phyloP scores from a whole-genome alignment of 2,888 invertebrate species.

The Sarcophaga rosellei region DNA sequence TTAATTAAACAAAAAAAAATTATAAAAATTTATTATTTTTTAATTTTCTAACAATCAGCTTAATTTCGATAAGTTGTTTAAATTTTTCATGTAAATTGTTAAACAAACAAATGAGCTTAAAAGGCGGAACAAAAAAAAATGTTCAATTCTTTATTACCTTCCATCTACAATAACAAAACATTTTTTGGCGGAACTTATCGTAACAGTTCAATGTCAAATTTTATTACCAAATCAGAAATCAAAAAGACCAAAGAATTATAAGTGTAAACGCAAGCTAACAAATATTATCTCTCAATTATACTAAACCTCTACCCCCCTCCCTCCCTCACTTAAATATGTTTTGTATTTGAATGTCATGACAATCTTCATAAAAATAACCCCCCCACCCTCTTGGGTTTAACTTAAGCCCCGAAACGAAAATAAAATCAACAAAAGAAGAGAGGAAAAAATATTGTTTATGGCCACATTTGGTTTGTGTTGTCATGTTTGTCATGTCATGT shows the following conservation, averaged over 20 bases:
- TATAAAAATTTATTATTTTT: too few relatives aligned
- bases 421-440: neutral
- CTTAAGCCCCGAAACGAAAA: neutral
- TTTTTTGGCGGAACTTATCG: neutral
- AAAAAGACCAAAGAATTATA: neutral
- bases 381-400: too few relatives aligned
- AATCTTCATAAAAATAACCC: too few relatives aligned
- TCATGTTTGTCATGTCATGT: slow-evolving; percentile 27
- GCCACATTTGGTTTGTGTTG: slow-evolving; percentile 24
- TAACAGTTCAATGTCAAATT: neutral
- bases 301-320: too few relatives aligned
- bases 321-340: too few relatives aligned
- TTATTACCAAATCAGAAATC: neutral
- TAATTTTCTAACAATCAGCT: too few relatives aligned
- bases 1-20: too few relatives aligned
- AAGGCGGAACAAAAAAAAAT: neutral
- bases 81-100: neutral
- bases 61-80: neutral
- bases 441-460: neutral
- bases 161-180: neutral
- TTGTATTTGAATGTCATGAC: too few relatives aligned
- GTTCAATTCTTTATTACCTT: neutral
- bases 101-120: neutral
- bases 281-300: too few relatives aligned
- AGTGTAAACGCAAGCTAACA: too few relatives aligned